Base-by-base conservation (phyloP, 2,113 vertebrate genomes). In the Tricholaema leucomelas region DNA sequence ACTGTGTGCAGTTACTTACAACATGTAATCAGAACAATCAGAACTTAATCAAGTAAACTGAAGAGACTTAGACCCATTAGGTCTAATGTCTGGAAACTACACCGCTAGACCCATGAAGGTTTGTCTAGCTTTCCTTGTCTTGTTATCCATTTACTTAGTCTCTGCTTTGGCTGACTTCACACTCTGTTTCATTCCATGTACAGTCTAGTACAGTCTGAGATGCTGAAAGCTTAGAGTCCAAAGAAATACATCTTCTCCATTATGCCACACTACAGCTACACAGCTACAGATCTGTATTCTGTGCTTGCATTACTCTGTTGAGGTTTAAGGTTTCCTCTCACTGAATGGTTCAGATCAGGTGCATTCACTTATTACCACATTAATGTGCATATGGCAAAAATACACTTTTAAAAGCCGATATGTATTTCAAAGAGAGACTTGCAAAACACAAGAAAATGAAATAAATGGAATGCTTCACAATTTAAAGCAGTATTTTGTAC, bases 221-320 rank as follows among this genome's bases (percentile, higher is more conserved):
- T 48, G 46, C 31, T 52, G 25, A 79, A 46, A 56, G 21, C 35
- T 64, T 1, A 36, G 42, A 52, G 31, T 5, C 12, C 50, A 40
- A 66, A 50, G 23, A 61, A 56, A 35, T 8, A n/a, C 59, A 75
- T 30, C 24, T n/a, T 59, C 20, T 33, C 14, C 48, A 44, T 66
- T 42, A 25, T 0, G 0, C 19, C 33, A 44, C 18, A 2, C 61
- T 69, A 36, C 42, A 87, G 42, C 42, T 72, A 30, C 31, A 36
- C 42, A 87, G 42, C 42, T 72, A 30, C 31, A 56, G 7, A 52
- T 23, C 4, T 8, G 36, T 15, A 13, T 33, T 36, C 15, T 5
- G 5, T 1, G 9, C 21, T 14, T 69, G 12, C 4, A 11, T 8
- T 67, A 8, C 4, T 36, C 14, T 10, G 4, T 8, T 5, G 7